phyloP scores from a whole-genome alignment of 1,140 invertebrate species.

The Pseudomyrmex cubaensis region DNA sequence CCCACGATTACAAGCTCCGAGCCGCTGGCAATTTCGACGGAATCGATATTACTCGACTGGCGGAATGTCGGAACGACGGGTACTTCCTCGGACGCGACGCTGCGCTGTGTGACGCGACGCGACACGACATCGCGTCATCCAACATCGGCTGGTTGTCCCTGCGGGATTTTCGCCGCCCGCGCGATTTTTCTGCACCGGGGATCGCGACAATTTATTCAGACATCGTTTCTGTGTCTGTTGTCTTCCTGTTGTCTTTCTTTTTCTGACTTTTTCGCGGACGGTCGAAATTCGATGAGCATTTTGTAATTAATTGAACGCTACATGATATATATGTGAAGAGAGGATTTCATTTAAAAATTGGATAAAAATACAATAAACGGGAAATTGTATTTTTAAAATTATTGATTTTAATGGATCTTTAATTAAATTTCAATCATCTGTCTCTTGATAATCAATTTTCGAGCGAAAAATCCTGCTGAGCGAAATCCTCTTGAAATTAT shows the following conservation, averaged over 20 bases:
- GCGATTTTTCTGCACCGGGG: background rate
- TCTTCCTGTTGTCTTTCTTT: background rate
- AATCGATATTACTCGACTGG: constrained; percentile 60
- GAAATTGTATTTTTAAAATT: background rate
- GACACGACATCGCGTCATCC: constrained; percentile 51
- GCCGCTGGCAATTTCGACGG: constrained; percentile 55
- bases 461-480: background rate
- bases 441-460: no score
- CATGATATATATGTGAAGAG: background rate
- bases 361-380: no score
- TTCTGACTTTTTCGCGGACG: background rate
- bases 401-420: no score
- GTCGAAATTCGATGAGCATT: no score
- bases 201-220: constrained; percentile 36
- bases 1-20: constrained; percentile 57
- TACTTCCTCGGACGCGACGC: constrained; percentile 49
- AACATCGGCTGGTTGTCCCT: constrained; percentile 39
- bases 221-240: background rate
- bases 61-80: constrained; percentile 44
- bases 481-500: background rate
- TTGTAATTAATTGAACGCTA: no score
- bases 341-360: no score
- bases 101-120: constrained; percentile 12
- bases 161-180: constrained; percentile 23
- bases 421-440: no score